Conservation (phyloP, 2,113 vertebrate species). For the Tichodroma muraria region DNA sequence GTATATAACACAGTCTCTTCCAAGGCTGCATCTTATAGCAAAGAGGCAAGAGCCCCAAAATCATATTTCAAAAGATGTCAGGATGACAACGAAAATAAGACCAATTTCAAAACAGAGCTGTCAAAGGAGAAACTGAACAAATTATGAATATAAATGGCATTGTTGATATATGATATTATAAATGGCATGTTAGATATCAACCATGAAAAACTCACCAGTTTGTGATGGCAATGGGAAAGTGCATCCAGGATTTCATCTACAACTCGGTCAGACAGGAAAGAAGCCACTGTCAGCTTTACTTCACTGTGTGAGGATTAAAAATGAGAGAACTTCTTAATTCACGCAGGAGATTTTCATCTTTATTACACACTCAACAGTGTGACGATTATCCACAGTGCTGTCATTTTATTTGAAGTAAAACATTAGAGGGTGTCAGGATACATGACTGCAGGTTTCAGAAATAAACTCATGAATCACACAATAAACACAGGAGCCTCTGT, state of each 20-base stretch:
- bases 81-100: neutral
- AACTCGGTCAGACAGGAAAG: constrained; percentile 94
- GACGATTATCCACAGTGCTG: neutral
- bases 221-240: constrained; percentile 84
- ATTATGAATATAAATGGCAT: neutral
- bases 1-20: neutral
- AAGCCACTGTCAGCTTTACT: constrained; percentile 93
- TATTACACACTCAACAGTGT: neutral
- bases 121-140: neutral
- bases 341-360: neutral
- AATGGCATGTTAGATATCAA: neutral
- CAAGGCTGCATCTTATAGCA: neutral
- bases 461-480: constrained; percentile 42
- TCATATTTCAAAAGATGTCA: neutral
- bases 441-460: constrained; percentile 36
- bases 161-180: neutral
- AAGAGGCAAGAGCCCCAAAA: neutral
- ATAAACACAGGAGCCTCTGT: constrained; percentile 53
- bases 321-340: constrained; percentile 21
- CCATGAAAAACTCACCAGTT: constrained; percentile 78
- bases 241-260: constrained; percentile 95
- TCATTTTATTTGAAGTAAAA: constrained; percentile 12
- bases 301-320: constrained; percentile 75
- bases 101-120: neutral
- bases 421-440: neutral